Evolutionary conservation across 2,888 invertebrate species (phyloP).

Genomic region (Lamellibrachia columna): DNA sequence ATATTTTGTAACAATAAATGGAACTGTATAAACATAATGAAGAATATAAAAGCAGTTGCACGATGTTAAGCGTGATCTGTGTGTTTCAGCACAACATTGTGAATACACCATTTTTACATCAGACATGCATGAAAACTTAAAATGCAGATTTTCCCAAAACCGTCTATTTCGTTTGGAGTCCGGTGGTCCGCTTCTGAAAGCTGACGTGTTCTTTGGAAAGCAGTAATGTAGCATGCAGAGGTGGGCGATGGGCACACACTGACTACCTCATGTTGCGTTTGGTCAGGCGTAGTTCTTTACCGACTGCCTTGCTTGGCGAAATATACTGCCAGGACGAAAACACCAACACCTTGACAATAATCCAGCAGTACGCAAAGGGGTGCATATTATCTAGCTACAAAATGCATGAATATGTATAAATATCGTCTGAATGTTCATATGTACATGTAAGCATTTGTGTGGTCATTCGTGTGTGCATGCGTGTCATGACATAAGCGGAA

Average conservation of each 20-base stretch:
- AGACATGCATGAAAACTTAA: too few species aligned
- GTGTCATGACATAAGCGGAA: background rate
- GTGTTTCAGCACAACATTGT: too few species aligned
- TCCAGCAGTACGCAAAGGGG: background rate
- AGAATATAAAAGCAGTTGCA: too few species aligned
- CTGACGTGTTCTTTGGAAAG: background rate
- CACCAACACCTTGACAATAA: background rate
- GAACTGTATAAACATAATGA: too few species aligned
- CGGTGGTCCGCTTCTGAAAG: background rate
- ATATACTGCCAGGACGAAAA: background rate
- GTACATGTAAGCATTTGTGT: background rate
- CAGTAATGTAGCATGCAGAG: background rate
- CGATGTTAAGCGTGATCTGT: too few species aligned
- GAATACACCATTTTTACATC: too few species aligned
- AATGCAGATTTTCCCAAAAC: too few species aligned
- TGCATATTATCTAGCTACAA: background rate
- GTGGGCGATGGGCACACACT: too few species aligned
- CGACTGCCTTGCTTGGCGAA: background rate
- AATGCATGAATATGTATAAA: background rate
- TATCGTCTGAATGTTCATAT: background rate
- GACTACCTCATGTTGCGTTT: too few species aligned
- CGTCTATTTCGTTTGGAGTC: background rate
- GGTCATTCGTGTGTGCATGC: background rate
- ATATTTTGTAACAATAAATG: too few species aligned
- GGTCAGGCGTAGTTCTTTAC: too few species aligned